Evolutionary conservation across 2,113 vertebrate genomes (phyloP).

Genomic region (Microcebus ravelobensis): DNA sequence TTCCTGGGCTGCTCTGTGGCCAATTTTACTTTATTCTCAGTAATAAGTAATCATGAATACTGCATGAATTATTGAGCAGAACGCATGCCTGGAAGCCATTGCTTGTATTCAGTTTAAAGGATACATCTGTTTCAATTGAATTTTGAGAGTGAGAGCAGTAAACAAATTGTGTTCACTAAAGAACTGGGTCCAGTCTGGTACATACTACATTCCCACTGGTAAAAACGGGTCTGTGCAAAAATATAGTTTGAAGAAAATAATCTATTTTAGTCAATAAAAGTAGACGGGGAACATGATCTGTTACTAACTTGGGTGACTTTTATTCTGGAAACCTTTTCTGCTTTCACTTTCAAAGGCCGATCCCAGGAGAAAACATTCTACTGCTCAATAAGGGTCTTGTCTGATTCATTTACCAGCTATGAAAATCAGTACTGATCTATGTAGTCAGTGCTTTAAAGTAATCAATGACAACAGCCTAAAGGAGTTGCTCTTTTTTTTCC

Average conservation of each 20-base stretch:
- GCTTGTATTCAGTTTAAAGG: neutral
- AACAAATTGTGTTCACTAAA: neutral
- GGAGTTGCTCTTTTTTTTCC: neutral
- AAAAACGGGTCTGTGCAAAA: neutral
- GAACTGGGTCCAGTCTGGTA: neutral
- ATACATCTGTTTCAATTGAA: neutral
- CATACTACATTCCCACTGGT: neutral
- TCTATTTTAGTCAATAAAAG: constrained; percentile 17
- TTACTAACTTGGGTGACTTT: neutral
- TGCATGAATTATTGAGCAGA: constrained; percentile 39
- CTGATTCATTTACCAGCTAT: neutral
- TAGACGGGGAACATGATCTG: neutral
- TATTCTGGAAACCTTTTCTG: constrained; percentile 20
- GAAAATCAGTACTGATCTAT: neutral
- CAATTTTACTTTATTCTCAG: constrained; percentile 11
- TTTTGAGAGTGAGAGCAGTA: neutral
- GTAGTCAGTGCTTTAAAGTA: neutral
- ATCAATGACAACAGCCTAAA: neutral
- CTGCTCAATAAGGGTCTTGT: neutral
- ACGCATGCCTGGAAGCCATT: neutral
- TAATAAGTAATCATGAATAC: neutral
- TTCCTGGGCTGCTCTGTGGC: neutral
- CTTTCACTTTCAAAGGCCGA: neutral
- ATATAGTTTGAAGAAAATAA: neutral
- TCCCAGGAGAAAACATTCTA: neutral